Percentiles rank a stretch among this genome's conserved stretches.
Conservation (phyloP, 2,797 vertebrate species). For the Microcaecilia unicolor region DNA sequence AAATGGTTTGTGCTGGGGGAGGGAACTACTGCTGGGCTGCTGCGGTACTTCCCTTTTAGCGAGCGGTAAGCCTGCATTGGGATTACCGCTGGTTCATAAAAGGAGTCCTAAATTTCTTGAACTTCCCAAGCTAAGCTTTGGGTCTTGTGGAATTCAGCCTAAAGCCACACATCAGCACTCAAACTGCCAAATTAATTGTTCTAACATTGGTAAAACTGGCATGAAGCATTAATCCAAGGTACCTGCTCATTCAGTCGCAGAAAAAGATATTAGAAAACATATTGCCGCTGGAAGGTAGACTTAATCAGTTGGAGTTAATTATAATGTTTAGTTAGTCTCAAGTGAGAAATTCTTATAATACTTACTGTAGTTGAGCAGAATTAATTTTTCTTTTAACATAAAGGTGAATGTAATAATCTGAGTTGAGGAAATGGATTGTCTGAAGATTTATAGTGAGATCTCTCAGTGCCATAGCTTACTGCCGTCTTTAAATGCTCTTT, state of each 20-base stretch:
- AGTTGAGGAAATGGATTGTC: constrained; percentile 57
- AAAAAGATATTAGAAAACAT: constrained; percentile 37
- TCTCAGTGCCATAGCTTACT: too few species aligned
- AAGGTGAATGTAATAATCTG: constrained; percentile 64
- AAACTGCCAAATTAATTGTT: constrained; percentile 10
- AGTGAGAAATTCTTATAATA: constrained; percentile 55
- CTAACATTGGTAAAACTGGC: constrained; percentile 13
- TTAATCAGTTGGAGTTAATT: constrained; percentile 65
- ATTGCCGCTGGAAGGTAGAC: constrained; percentile 45
- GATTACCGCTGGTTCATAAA: too few species aligned
- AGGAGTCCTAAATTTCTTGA: constrained; percentile 25
- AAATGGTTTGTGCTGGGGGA: too few species aligned
- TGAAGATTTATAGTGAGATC: constrained; percentile 55
- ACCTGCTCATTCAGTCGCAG: constrained; percentile 22
- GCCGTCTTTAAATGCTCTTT: too few species aligned
- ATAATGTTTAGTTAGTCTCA: constrained; percentile 65
- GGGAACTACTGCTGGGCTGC: too few species aligned
- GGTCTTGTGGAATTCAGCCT: constrained; percentile 25
- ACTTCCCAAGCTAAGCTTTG: constrained; percentile 25
- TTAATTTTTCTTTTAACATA: constrained; percentile 64
- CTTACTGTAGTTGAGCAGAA: constrained; percentile 65
- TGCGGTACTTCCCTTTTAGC: too few species aligned
- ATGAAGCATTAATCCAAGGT: constrained; percentile 23
- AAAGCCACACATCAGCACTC: constrained; percentile 15
- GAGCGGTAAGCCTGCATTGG: too few species aligned